phyloP scores from a whole-genome alignment of 2,113 vertebrate species.

The Clarias macrocephalus region DNA sequence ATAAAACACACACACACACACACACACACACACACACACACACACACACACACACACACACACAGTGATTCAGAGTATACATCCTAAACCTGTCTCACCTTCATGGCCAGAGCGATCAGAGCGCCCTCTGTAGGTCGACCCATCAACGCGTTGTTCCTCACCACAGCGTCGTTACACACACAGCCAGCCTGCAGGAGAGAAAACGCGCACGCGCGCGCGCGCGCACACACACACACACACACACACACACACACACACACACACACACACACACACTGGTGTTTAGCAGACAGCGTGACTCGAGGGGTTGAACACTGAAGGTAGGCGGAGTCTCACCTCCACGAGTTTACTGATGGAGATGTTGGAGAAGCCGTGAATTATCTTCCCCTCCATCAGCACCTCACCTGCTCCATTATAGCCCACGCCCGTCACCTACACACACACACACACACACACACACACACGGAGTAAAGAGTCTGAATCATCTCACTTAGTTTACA shows the following conservation, averaged over 20 bases:
- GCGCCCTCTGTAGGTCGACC: conserved; percentile 96
- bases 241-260: conserved; percentile 2
- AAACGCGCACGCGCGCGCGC: background rate
- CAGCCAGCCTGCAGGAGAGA: conserved; percentile 80
- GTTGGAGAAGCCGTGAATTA: conserved; percentile 90
- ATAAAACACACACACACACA: conserved; percentile 54
- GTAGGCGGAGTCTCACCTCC: conserved; percentile 77
- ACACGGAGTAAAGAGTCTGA: background rate
- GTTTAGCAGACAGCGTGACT: background rate
- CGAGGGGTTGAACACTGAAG: no score
- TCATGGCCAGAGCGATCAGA: conserved; percentile 93
- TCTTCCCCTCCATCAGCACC: conserved; percentile 84
- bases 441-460: background rate
- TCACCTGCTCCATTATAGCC: conserved; percentile 93
- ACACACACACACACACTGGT: background rate
- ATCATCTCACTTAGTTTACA: background rate
- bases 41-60: conserved; percentile 32
- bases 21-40: conserved; percentile 62
- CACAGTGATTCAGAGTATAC: no score
- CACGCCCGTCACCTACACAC: conserved; percentile 88
- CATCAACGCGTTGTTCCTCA: conserved; percentile 88
- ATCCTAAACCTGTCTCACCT: conserved; percentile 73
- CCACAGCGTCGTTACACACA: conserved; percentile 94
- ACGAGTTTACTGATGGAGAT: conserved; percentile 85
- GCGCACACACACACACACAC: conserved; percentile 7